Base-by-base conservation (phyloP, 1,140 invertebrate genomes). In the Megathymus violae region DNA sequence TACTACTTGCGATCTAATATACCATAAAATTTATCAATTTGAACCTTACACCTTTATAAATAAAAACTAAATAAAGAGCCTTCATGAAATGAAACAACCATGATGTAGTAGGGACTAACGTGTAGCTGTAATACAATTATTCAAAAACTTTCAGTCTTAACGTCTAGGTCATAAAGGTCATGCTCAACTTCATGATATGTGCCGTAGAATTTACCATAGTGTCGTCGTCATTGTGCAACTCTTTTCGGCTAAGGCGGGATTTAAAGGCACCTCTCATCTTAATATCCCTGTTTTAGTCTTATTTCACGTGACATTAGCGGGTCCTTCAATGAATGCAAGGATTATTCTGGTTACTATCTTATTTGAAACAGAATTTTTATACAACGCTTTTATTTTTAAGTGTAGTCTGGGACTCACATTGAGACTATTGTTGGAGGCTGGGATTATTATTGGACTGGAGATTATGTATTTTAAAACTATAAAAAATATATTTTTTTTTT, bases 281-380 rank as follows among this genome's bases (percentile, higher is more conserved):
- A 85, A 85, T 85, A 83, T 86, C 72, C 80, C 73, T 76, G 79
- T 86, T 86, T 84, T 84, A 82, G 72, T 86, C 82, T 85, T 85
- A 85, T 85, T 85, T 81, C 71, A 78, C 65, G 79, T 80, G 82
- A 82, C 82, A 82, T 83, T 83, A 83, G 75, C 74, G 71, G 71
- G 62, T 67, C 68, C 67, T 76, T 62, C 64, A 73, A 75, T 50
- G 62, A 76, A 72, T 61, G 62, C 67, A 65, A 60, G 72, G 52
- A 47, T 69, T 79, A 80, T 80, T 83, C 80, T 74, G 76, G 43
- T n/a, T 38, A 48, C 46, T 22, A 22, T 22, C 5, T 22, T 22
- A 22, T 22, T 22, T 22, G 10, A 4, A 1, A n/a, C n/a, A n/a
- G n/a, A n/a, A n/a, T n/a, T n/a, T n/a, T n/a, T n/a, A n/a, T n/a